Conservation (phyloP, 2,888 invertebrate genomes). For the Andrena praecox region DNA sequence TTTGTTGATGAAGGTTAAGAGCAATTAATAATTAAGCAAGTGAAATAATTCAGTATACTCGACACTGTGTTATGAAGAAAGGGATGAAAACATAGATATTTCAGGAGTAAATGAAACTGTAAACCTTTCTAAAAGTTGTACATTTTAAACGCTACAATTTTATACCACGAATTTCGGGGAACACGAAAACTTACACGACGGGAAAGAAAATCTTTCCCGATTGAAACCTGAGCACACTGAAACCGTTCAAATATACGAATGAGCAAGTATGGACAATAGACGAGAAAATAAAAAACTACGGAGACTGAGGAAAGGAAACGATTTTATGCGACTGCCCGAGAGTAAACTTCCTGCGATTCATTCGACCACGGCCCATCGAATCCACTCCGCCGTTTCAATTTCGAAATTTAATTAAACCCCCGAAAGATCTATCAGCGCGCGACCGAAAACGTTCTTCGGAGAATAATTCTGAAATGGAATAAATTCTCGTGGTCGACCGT, state of each 20-base stretch:
- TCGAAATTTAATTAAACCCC: constrained; percentile 35
- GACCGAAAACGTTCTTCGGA: constrained; percentile 6
- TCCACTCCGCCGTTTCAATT: constrained; percentile 14
- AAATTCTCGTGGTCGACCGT: constrained; percentile 8
- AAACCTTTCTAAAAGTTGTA: too few species aligned
- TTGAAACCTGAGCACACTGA: background rate
- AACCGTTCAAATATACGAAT: background rate
- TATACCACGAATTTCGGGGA: background rate
- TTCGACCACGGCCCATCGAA: background rate
- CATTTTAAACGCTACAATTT: background rate
- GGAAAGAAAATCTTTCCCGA: background rate
- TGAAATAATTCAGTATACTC: too few species aligned
- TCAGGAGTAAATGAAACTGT: too few species aligned
- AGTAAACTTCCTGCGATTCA: constrained; percentile 5
- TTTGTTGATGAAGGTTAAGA: too few species aligned
- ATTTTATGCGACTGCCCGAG: constrained; percentile 3
- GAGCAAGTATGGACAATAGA: background rate
- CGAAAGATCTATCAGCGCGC: constrained; percentile 17
- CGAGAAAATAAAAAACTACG: background rate
- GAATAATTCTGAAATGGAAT: constrained; percentile 21
- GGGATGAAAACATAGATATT: too few species aligned
- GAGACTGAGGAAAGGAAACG: background rate
- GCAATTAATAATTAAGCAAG: too few species aligned
- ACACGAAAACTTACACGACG: too few species aligned
- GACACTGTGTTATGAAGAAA: too few species aligned